A percentile compares a stretch with the other conserved stretches of the same genome.
Evolutionary conservation across 2,888 invertebrate species (phyloP).

Genomic region (Cynaeus angustus): DNA sequence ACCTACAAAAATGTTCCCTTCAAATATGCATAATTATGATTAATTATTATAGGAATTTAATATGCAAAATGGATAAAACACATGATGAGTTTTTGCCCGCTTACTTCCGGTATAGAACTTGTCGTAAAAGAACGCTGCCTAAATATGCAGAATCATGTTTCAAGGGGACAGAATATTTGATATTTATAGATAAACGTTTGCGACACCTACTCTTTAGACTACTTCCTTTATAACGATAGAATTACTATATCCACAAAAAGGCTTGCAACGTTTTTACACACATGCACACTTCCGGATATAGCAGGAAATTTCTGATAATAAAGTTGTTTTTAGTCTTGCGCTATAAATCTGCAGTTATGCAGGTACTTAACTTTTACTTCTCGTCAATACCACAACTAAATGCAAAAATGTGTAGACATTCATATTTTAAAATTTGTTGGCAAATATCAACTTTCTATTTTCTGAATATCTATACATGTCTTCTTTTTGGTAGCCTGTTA

Average conservation of each 20-base stretch:
- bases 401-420: no score
- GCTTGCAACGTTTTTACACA: background rate
- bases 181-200: no score
- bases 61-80: conserved; percentile 10
- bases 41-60: conserved; percentile 23
- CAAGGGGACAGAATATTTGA: no score
- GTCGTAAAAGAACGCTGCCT: background rate
- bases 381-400: no score
- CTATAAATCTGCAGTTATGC: no score
- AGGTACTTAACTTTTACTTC: no score
- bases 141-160: no score
- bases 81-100: conserved; percentile 1
- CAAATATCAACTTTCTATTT: no score
- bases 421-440: no score
- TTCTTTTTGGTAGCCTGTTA: no score
- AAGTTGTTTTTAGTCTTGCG: no score
- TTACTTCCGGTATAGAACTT: conserved; percentile 12
- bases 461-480: no score
- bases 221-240: background rate
- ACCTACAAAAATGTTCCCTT: conserved; percentile 19
- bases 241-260: conserved; percentile 3
- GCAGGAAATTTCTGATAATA: background rate
- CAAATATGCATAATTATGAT: conserved; percentile 23
- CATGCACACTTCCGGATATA: conserved; percentile 1
- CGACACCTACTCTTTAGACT: background rate